Evolutionary conservation across 2,113 vertebrate species (phyloP), one percentile per base, ranked within the genome.

Genomic region (Myrmophylax atrothorax): DNA sequence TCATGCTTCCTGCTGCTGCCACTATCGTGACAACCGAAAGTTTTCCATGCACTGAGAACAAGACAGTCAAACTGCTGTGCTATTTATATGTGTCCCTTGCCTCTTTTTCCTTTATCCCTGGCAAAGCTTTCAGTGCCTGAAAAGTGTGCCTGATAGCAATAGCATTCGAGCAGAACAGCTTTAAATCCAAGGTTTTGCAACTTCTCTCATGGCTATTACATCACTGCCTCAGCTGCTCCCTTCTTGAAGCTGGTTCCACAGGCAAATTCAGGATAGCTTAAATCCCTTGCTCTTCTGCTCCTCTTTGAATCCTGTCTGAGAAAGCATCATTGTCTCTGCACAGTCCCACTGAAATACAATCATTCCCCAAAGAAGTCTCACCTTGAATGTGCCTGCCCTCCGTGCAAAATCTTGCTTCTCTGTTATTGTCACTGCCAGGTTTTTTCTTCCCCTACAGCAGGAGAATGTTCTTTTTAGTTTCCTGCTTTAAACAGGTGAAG

Each of bases 301-400:
- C 18, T 63, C 22, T 77, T 76, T 84, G 80, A 70, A 78, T 60
- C 18, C 24, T n/a, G 8, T 6, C 76, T 90, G 60, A 60, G 56
- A 82, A 77, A 91, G 18, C 42, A 52, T 18, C 38, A 2, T 12
- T 50, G 37, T 80, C 42, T 85, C 50, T 22, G 14, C 50, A 15
- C 23, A 40, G 20, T 84, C 60, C 55, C 26, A 37, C 15, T 38
- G 67, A 69, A 88, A 69, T 29, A 15, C 4, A 18, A 70, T 31
- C 16, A 42, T 77, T 92, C 50, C 42, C 79, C 28, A 55, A 58
- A 66, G 52, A 84, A 6, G 11, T 50, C 38, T 84, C 76, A 47
- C 64, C 44, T 56, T 8, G 12, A 78, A 55, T 1, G 0, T 68
- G 22, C 18, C 47, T 0, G 0, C 38, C 60, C 23, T 74, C 38